These are phyloP conservation scores for Trissolcus brochymenae DNA, from an alignment of 2,888 invertebrate genomes.

Conservation along the genomic window DNA sequence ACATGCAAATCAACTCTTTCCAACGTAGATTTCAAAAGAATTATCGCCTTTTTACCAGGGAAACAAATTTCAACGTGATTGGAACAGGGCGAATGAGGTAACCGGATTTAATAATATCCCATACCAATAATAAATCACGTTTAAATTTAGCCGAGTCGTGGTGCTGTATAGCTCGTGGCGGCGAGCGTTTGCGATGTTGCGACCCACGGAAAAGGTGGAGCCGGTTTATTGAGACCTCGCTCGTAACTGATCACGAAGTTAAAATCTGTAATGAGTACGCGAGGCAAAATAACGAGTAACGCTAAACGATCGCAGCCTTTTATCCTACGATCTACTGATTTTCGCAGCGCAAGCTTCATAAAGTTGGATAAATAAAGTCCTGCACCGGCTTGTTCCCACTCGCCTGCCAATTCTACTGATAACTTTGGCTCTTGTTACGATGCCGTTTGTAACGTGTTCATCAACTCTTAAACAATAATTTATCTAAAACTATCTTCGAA, in stretches of 20 bases:
- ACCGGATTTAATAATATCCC: conserved; percentile 72
- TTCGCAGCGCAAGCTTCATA: conserved; percentile 5
- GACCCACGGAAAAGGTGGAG: conserved; percentile 34
- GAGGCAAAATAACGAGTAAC: conserved; percentile 3
- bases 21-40: too few species aligned
- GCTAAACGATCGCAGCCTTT: conserved; percentile 1
- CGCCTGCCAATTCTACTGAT: conserved; percentile 16
- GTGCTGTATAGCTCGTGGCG: conserved; percentile 41
- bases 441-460: conserved; percentile 39
- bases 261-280: too few species aligned
- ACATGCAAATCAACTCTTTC: too few species aligned
- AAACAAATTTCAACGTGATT: conserved; percentile 69
- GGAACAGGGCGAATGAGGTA: conserved; percentile 65
- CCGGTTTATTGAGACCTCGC: conserved; percentile 23
- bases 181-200: conserved; percentile 47
- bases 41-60: conserved; percentile 60
- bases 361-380: conserved; percentile 9
- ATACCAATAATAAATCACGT: conserved; percentile 71
- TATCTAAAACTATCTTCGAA: neutral
- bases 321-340: conserved; percentile 14
- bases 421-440: conserved; percentile 36
- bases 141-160: conserved; percentile 66
- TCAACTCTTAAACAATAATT: conserved; percentile 18
- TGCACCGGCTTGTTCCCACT: conserved; percentile 17
- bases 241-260: conserved; percentile 1